phyloP scores from a whole-genome alignment of 2,113 vertebrate species.

The Piaya cayana region DNA sequence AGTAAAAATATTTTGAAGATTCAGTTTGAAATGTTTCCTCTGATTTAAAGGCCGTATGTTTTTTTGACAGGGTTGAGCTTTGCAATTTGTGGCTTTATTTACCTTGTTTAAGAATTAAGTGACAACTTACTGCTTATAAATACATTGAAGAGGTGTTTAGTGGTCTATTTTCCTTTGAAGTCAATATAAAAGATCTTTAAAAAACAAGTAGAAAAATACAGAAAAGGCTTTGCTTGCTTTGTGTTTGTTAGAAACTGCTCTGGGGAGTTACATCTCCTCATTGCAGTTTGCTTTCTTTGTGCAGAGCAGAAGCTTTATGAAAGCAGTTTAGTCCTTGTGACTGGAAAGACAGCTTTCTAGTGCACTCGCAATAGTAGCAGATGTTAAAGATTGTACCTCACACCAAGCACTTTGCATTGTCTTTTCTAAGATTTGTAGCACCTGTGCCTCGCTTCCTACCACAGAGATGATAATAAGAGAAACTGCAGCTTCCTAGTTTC shows the following conservation, averaged over 20 bases:
- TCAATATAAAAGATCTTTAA: conserved; percentile 9
- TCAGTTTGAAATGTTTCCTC: not conserved
- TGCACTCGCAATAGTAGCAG: not conserved
- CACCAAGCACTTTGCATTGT: not conserved
- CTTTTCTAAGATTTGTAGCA: not conserved
- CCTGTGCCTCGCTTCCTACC: not conserved
- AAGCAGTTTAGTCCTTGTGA: not conserved
- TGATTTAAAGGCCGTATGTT: conserved; percentile 5
- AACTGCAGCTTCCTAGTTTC: not conserved
- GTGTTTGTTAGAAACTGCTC: not conserved
- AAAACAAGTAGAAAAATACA: not conserved
- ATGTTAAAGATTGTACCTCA: not conserved
- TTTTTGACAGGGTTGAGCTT: conserved; percentile 33
- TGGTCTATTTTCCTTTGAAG: conserved; percentile 4
- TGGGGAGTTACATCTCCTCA: not conserved
- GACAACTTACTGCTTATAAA: conserved; percentile 35
- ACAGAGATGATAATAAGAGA: not conserved
- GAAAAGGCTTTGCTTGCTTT: not conserved
- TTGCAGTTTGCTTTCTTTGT: not conserved
- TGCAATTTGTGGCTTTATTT: conserved; percentile 52
- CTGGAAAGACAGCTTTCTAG: not conserved
- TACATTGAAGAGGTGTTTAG: not conserved
- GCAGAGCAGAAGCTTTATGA: not conserved
- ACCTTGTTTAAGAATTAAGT: conserved; percentile 42
- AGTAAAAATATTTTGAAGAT: not conserved